A percentile compares a stretch with the other conserved stretches of the same genome.
Conservation (phyloP, 2,113 vertebrate genomes). For the Phrynocephalus versicolor region DNA sequence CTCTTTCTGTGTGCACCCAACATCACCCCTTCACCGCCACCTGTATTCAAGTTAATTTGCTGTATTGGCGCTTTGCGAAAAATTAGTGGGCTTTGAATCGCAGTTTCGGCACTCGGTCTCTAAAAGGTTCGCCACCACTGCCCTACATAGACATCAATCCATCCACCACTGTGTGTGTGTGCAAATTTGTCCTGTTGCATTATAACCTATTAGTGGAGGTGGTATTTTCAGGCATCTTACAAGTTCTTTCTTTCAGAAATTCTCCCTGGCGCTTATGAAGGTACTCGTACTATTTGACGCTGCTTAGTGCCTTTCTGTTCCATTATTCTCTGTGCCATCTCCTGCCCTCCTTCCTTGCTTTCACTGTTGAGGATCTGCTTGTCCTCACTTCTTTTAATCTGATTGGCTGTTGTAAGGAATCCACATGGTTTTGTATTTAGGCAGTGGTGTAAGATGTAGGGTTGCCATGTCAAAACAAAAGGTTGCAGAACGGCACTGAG, state of each 20-base stretch:
- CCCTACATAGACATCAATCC: no score
- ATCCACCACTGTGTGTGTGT: no score
- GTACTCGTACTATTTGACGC: neutral
- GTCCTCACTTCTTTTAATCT: neutral
- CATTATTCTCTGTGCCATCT: neutral
- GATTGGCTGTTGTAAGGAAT: neutral
- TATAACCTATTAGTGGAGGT: neutral
- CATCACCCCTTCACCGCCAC: no score
- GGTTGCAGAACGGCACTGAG: neutral
- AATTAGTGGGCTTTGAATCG: no score
- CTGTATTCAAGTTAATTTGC: no score
- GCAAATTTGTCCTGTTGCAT: neutral
- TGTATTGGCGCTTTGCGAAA: no score
- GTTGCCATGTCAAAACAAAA: neutral
- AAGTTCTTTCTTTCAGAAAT: neutral
- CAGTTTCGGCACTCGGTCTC: no score
- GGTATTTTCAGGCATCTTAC: neutral
- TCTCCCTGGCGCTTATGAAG: neutral
- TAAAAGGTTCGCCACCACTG: no score
- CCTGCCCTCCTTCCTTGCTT: neutral
- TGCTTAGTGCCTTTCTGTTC: accelerated
- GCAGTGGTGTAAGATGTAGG: neutral
- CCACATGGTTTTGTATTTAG: neutral
- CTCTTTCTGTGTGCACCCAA: no score
- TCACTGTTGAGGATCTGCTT: neutral